Percentiles rank a stretch among this genome's conserved stretches.
These are phyloP conservation scores for Condylostylus longicornis DNA, from an alignment of 1,140 invertebrate genomes.

Conservation along the genomic window DNA sequence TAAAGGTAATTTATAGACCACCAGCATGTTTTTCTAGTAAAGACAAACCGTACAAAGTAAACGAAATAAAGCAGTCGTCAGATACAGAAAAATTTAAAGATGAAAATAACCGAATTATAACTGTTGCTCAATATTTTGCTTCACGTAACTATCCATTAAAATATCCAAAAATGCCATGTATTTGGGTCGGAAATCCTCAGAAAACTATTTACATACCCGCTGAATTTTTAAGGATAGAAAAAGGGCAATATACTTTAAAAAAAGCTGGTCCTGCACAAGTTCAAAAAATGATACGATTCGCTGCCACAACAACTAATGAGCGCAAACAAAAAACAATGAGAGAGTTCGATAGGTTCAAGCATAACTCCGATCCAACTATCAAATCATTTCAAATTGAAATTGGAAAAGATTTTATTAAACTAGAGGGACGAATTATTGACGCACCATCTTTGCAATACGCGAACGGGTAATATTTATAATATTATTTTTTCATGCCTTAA, in stretches of 20 bases:
- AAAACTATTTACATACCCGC: constrained; percentile 41
- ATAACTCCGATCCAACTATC: constrained; percentile 35
- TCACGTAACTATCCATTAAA: constrained; percentile 21
- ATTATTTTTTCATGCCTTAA: no score
- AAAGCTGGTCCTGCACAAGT: constrained; percentile 41
- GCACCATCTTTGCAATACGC: constrained; percentile 41
- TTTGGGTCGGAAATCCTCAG: constrained; percentile 41
- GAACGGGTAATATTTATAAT: no score
- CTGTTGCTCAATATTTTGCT: constrained; percentile 38
- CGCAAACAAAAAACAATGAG: constrained; percentile 48
- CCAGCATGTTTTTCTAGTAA: constrained; percentile 14
- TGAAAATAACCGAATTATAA: constrained; percentile 23
- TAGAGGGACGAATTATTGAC: constrained; percentile 39
- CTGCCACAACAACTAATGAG: constrained; percentile 42
- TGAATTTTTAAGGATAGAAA: constrained; percentile 43
- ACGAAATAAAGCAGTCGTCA: constrained; percentile 28
- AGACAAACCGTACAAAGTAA: constrained; percentile 34
- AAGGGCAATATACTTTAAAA: constrained; percentile 39
- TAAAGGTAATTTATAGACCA: constrained; percentile 18
- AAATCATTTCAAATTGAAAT: constrained; percentile 45
- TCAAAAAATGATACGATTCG: constrained; percentile 43
- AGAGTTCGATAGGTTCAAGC: constrained; percentile 33
- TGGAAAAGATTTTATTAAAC: constrained; percentile 35
- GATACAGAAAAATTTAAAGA: constrained; percentile 30
- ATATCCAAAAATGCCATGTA: constrained; percentile 41